These are phyloP conservation scores for Megaceryle alcyon DNA, from an alignment of 2,797 vertebrate species.

Conservation along the genomic window DNA sequence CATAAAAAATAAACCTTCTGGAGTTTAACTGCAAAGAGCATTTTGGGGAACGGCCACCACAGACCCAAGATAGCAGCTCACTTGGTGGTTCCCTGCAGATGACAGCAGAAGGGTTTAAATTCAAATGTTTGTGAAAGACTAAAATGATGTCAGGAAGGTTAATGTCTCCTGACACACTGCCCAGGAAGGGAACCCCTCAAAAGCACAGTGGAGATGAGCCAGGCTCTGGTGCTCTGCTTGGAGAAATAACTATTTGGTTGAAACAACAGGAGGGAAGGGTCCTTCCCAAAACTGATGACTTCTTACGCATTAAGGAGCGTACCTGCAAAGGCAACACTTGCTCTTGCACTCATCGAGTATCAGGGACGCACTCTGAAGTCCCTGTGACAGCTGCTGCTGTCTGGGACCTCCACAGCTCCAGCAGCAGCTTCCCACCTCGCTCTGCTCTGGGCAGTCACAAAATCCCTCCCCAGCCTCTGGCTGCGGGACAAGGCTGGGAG, in stretches of 20 bases:
- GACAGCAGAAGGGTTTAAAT: not conserved
- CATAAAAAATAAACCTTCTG: not conserved
- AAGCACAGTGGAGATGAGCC: rapidly evolving
- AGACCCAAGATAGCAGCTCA: not conserved
- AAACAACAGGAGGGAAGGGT: not conserved
- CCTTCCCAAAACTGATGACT: too few relatives aligned
- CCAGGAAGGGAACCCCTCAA: not conserved
- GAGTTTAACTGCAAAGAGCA: not conserved
- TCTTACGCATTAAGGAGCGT: too few relatives aligned
- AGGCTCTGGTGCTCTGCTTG: not conserved
- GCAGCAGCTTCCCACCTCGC: not conserved
- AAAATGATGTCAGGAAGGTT: not conserved
- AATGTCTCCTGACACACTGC: not conserved
- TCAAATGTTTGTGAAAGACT: not conserved
- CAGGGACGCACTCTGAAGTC: not conserved
- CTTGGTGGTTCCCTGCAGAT: not conserved
- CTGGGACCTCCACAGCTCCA: not conserved
- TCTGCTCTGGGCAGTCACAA: not conserved
- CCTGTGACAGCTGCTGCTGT: not conserved
- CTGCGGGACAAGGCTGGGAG: not conserved
- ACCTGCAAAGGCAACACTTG: not conserved
- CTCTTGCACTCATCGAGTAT: too few relatives aligned
- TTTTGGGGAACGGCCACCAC: not conserved
- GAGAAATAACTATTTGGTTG: not conserved
- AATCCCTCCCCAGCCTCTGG: not conserved